Base-by-base conservation (phyloP, 1,140 invertebrate genomes). In the Rhagoletis pomonella region DNA sequence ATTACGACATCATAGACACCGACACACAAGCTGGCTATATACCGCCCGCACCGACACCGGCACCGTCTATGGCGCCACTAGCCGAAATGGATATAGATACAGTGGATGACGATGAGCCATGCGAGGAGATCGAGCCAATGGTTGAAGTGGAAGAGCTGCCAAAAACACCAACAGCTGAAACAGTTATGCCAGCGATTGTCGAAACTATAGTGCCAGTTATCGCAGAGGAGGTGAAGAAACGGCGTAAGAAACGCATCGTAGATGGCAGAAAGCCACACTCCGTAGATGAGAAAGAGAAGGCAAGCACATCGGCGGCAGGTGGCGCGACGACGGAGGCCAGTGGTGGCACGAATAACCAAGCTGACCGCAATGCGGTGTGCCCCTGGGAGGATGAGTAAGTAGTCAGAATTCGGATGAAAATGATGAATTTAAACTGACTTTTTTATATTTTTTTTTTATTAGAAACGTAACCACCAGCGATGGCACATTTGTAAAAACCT, bases 321-420 rank as follows among this genome's bases (percentile, higher is more conserved):
- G 89, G 89, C 9, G 89, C 90, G 90, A 87, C 91, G 92, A 89
- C 91, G 88, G 88, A 90, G 90, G 92, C 58, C 12, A 55, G 7
- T 42, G 81, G 64, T 65, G 73, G 62, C 77, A 84, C 87, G 7
- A 88, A 86, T 44, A n/a, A 67, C 29, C 87, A 88, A 47, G 89
- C 91, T 88, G 94, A 94, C 86, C 93, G 94, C 88, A 96, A 96
- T 94, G 96, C 97, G 93, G 95, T 97, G 91, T 97, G 97, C 94
- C 97, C 97, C 85, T 97, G 97, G 97, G 97, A 97, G 95, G 96
- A 97, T 93, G 96, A 97, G 97, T 97, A 94, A 96, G 96, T 84
- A 42, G 19, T 19, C 1, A 42, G 42, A 77, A 50, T 85, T 29
- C 29, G 44, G 86, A 12, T 47, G 81, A 81, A 29, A 88, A 59